Conservation (phyloP, 2,888 invertebrate species). For the Eristalis tenax region DNA sequence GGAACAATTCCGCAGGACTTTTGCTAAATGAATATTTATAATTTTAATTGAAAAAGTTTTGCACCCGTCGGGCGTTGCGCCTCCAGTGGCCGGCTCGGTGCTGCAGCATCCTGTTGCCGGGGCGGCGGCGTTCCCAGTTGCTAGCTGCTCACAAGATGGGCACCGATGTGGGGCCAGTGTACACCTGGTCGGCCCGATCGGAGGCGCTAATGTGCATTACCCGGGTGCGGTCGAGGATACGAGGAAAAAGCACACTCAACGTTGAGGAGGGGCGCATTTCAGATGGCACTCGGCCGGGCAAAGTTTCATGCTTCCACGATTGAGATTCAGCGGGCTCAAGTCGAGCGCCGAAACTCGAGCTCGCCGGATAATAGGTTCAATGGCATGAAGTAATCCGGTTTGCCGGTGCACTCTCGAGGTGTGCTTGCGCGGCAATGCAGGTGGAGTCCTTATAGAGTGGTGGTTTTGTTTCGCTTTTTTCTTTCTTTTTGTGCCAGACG, state of each 20-base stretch:
- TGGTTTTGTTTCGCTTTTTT: constrained; percentile 34
- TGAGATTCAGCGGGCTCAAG: constrained; percentile 39
- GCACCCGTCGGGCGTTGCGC: not conserved
- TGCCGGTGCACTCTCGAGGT: constrained; percentile 51
- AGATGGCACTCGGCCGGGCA: constrained; percentile 34
- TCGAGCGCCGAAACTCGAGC: constrained; percentile 1
- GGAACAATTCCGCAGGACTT: constrained; percentile 60
- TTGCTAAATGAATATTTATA: constrained; percentile 71
- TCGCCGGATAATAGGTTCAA: constrained; percentile 48
- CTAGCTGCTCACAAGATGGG: constrained; percentile 40
- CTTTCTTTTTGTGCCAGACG: constrained; percentile 3
- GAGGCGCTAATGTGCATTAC: constrained; percentile 64
- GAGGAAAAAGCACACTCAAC: constrained; percentile 3
- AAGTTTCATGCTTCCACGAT: constrained; percentile 43
- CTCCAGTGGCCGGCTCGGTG: not conserved
- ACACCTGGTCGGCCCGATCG: not conserved
- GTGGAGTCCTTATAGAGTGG: constrained; percentile 31
- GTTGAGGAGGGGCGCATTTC: constrained; percentile 15
- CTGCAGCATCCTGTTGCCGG: constrained; percentile 11
- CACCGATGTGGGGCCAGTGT: not conserved
- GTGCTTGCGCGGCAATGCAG: not conserved
- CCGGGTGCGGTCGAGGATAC: constrained; percentile 53
- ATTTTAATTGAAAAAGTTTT: constrained; percentile 72
- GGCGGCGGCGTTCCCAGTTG: constrained; percentile 43
- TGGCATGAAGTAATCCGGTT: constrained; percentile 65